Evolutionary conservation across 2,113 vertebrate species (phyloP).

Genomic region (Motacilla tschutschensis): DNA sequence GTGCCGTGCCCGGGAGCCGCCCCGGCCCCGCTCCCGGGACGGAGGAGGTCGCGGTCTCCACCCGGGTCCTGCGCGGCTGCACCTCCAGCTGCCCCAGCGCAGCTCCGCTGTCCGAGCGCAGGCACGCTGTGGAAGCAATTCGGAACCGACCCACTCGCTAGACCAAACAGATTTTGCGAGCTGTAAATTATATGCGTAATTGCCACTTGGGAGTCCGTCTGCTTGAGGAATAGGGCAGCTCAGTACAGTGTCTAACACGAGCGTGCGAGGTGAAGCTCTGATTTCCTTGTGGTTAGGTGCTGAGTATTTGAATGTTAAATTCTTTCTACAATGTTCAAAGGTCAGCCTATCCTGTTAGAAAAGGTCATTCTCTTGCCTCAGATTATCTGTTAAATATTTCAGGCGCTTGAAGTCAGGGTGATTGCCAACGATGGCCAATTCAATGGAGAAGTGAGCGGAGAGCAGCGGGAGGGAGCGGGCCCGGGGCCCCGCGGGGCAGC

Average conservation of each 20-base stretch:
- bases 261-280: neutral
- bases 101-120: neutral
- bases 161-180: neutral
- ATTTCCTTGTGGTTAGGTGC: neutral
- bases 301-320: neutral
- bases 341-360: neutral
- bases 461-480: neutral
- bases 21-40: neutral
- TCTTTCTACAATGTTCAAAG: neutral
- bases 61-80: neutral
- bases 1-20: neutral
- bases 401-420: neutral
- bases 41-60: neutral
- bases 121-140: neutral
- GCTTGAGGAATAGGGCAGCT: neutral
- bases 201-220: neutral
- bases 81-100: neutral
- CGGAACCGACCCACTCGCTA: neutral
- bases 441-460: neutral
- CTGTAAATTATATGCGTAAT: neutral
- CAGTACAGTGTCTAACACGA: neutral
- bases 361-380: neutral
- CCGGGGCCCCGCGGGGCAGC: neutral
- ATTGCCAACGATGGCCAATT: neutral
- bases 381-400: neutral